Evolutionary conservation across 2,888 invertebrate genomes (phyloP), one percentile per base, ranked within the genome.

Genomic region (Hyposoter dolosus): DNA sequence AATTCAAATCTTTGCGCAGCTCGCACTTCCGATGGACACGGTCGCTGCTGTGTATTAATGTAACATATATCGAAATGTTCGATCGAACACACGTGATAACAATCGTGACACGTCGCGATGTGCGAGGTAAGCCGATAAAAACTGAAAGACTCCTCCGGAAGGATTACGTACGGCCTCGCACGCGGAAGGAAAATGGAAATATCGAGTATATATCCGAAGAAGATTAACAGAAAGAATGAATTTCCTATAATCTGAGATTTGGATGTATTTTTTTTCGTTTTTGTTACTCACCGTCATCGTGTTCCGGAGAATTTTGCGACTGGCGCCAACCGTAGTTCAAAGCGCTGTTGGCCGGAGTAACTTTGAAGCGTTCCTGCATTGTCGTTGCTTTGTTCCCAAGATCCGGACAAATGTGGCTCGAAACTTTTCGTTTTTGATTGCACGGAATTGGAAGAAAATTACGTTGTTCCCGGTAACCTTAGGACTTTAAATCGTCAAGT

Each of bases 311-410:
- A 82, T 90, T 88, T 79, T 87, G 82, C 23, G 76, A n/a, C 71
- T 87, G 84, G 28, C 88, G 86, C 72, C 89, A 90, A 28, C 88
- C 89, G 79, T 89, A 88, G 23, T 82, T 83, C 43, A 87, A 79
- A 50, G 90, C 83, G 82, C 88, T 90, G 80, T 87, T 91, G 56
- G 93, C 90, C 89, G 92, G 93, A 84, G 93, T 93, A 78, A 93
- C 93, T 87, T 90, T 91, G 86, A 93, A 93, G 43, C 93, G 90
- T 83, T 93, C 93, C 89, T 91, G 88, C 90, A 90, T 90, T 69
- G 68, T 88, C 7, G 19, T 71, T 47, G 72, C n/a, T 79, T 74
- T 19, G 72, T 69, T 68, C 60, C 17, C 45, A 28, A 66, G 47
- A 35, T n/a, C n/a, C n/a, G n/a, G n/a, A n/a, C n/a, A n/a, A 68